Base-by-base conservation (phyloP, 2,113 vertebrate species). In the Thalassoma bifasciatum region DNA sequence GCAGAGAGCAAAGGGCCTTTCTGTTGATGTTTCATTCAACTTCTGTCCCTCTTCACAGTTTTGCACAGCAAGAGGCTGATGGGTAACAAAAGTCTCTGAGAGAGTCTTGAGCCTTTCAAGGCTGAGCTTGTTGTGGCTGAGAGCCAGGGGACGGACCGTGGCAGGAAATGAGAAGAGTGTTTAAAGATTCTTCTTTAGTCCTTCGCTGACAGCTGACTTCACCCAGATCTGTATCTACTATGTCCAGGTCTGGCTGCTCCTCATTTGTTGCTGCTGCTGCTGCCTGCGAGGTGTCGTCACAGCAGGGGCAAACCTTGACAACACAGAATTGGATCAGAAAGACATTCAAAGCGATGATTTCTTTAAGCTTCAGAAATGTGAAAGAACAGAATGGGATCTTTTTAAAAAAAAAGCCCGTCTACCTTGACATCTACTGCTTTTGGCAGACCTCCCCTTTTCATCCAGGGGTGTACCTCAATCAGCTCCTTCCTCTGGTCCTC, bases 401-500 rank as follows among this genome's bases (percentile, higher is more conserved):
- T 56, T n/a, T n/a, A n/a, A 56, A 40, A 1, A 10, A 6, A 21
- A n/a, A 50, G 21, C 42, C 2, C 11, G 3, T 91, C 84, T 93
- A 97, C 96, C 19, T 94, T 93, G 78, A 95, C 84, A 63, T 95
- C 91, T 12, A 98, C 77, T 3, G 95, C 95, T 50, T 93, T 89
- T 30, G 96, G 97, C 61, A 97, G 86, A 64, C 93, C 86, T 44
- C 95, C 95, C 38, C 86, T 93, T 75, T 93, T 94, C 30, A 98
- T 91, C 98, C 97, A 99, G 0, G 96, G 93, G 84, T 99, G 96
- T 38, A 96, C 96, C 22, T 95, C 95, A 10, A 89, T 86, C 73
- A 99, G 92, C 84, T 99, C 97, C 83, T 80, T 95, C 88, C 91
- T 95, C 93, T 99, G 96, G 19, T 93, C 91, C 16, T 96, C 95